phyloP scores from a whole-genome alignment of 2,113 vertebrate genomes.

The Zosterops borbonicus region DNA sequence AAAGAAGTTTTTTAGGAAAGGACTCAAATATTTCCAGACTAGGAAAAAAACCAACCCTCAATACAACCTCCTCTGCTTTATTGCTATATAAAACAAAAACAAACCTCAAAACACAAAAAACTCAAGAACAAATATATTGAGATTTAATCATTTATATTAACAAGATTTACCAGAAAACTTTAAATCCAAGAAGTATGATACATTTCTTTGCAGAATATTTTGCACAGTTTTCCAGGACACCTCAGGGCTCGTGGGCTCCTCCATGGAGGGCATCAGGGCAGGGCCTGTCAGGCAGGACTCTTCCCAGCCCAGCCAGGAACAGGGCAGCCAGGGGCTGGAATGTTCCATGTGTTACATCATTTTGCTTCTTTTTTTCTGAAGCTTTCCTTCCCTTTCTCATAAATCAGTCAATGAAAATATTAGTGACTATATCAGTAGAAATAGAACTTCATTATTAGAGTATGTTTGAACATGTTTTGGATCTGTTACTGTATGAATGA shows the following conservation, averaged over 20 bases:
- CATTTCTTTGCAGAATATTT: not conserved
- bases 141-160: not conserved
- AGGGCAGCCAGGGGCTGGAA: not conserved
- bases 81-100: not conserved
- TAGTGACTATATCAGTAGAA: not conserved
- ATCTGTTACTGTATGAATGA: not conserved
- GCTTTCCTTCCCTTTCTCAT: not conserved
- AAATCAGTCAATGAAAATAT: not conserved
- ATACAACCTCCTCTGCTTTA: not conserved
- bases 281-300: not conserved
- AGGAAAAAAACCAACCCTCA: rapidly evolving
- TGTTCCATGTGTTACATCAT: not conserved
- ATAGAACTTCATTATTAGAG: not conserved
- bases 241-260: not conserved
- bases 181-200: not conserved
- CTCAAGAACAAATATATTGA: not conserved
- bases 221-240: not conserved
- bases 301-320: not conserved
- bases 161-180: not conserved
- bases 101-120: not conserved
- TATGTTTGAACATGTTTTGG: not conserved
- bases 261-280: too few species aligned
- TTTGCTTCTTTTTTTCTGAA: not conserved
- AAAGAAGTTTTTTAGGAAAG: not conserved
- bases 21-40: not conserved